Percentiles rank a stretch among this genome's conserved stretches.
phyloP scores from a whole-genome alignment of 2,888 invertebrate species.

The Calephelis perditalis region DNA sequence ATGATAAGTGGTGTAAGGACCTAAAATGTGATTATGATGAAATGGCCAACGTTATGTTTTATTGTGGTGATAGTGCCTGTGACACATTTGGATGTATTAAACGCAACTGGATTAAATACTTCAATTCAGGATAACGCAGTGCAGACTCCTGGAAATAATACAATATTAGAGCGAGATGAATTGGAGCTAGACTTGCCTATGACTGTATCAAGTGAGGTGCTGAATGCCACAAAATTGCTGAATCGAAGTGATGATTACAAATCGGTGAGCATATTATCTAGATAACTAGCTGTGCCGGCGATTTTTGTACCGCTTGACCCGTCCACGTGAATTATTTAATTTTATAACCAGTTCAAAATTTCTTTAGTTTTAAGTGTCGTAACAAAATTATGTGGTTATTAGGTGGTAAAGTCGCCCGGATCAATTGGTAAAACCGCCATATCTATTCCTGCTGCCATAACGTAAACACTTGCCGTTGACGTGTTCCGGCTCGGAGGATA shows the following conservation, averaged over 20 bases:
- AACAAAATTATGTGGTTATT: too few relatives aligned
- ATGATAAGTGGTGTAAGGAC: neutral
- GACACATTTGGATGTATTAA: constrained; percentile 36
- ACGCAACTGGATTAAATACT: constrained; percentile 39
- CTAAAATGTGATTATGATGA: constrained; percentile 34
- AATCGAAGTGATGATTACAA: neutral
- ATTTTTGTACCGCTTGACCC: neutral
- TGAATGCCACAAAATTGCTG: neutral
- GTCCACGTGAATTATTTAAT: too few relatives aligned
- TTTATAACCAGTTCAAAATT: too few relatives aligned
- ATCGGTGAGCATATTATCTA: neutral
- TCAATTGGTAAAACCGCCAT: too few relatives aligned
- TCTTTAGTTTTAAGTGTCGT: too few relatives aligned
- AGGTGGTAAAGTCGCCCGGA: too few relatives aligned
- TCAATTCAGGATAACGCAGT: constrained; percentile 44
- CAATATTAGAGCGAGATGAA: neutral
- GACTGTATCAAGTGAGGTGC: neutral
- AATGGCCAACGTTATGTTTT: constrained; percentile 41
- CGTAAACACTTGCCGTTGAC: too few relatives aligned
- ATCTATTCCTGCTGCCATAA: too few relatives aligned
- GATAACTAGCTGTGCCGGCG: neutral
- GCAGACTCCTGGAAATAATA: constrained; percentile 20
- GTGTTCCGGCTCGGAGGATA: too few relatives aligned
- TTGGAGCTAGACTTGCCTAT: neutral
- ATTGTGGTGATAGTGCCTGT: constrained; percentile 37